These are phyloP conservation scores for Folsomia manolachei DNA, from an alignment of 2,888 invertebrate genomes.

Conservation along the genomic window DNA sequence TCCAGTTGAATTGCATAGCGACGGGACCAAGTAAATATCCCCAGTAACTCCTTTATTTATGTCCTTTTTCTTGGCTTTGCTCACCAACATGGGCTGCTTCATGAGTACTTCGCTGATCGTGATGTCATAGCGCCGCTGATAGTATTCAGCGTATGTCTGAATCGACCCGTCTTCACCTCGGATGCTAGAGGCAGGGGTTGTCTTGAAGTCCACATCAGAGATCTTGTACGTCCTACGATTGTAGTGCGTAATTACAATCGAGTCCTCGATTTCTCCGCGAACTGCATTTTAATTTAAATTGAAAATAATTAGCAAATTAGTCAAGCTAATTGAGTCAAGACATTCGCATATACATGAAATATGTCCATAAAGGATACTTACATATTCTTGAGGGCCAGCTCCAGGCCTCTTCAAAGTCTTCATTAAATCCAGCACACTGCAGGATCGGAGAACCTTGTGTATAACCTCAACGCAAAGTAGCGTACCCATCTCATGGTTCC, in stretches of 20 bases:
- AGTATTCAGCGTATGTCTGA: conserved; percentile 19
- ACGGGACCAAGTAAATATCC: conserved; percentile 73
- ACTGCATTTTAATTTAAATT: neutral
- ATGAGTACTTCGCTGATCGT: conserved; percentile 58
- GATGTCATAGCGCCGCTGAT: conserved; percentile 65
- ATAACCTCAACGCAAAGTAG: no score
- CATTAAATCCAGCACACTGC: no score
- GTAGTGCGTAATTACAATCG: conserved; percentile 7
- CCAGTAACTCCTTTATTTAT: conserved; percentile 69
- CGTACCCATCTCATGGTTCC: no score
- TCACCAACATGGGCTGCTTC: conserved; percentile 76
- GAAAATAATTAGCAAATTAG: no score
- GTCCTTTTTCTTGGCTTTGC: conserved; percentile 63
- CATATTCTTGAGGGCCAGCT: no score
- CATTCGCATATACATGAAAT: no score
- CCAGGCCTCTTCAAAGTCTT: no score
- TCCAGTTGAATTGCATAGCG: conserved; percentile 81
- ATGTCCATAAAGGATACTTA: no score
- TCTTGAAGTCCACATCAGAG: neutral
- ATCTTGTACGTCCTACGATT: neutral
- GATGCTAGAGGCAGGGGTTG: neutral
- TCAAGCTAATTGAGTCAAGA: no score
- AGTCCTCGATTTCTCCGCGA: neutral
- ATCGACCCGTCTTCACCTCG: neutral
- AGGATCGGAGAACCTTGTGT: no score